Evolutionary conservation across 2,113 vertebrate species (phyloP).

Genomic region (Patagioenas fasciata): DNA sequence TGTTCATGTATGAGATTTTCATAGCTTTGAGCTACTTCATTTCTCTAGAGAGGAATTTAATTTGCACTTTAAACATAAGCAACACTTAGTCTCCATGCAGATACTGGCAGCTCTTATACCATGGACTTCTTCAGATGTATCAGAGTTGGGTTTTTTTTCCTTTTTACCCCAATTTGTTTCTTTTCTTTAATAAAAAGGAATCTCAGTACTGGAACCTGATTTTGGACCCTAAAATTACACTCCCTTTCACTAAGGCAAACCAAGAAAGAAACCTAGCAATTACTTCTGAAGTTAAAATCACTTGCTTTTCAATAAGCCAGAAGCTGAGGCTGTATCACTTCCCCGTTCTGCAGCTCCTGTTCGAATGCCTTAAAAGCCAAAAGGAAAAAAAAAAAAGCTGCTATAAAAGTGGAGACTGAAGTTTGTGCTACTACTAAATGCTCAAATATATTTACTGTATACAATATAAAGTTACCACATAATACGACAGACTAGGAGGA

Average conservation of each 20-base stretch:
- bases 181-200: slow-evolving; percentile 6
- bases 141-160: background rate
- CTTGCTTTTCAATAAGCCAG: background rate
- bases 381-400: background rate
- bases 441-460: background rate
- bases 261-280: slow-evolving; percentile 1
- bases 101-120: background rate
- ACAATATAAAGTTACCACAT: background rate
- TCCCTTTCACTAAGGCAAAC: background rate
- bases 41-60: slow-evolving; percentile 49
- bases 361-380: background rate
- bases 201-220: background rate
- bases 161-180: background rate
- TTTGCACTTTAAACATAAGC: slow-evolving; percentile 62
- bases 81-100: slow-evolving; percentile 23
- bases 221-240: slow-evolving; percentile 32
- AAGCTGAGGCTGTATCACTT: background rate
- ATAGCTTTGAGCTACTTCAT: slow-evolving; percentile 49
- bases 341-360: background rate
- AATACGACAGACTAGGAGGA: background rate
- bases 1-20: slow-evolving; percentile 13
- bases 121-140: background rate
- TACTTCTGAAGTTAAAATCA: slow-evolving; percentile 34
- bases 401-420: background rate
- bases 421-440: background rate